These are phyloP conservation scores for Cosmia pyralina DNA, from an alignment of 2,888 invertebrate species.

Conservation along the genomic window DNA sequence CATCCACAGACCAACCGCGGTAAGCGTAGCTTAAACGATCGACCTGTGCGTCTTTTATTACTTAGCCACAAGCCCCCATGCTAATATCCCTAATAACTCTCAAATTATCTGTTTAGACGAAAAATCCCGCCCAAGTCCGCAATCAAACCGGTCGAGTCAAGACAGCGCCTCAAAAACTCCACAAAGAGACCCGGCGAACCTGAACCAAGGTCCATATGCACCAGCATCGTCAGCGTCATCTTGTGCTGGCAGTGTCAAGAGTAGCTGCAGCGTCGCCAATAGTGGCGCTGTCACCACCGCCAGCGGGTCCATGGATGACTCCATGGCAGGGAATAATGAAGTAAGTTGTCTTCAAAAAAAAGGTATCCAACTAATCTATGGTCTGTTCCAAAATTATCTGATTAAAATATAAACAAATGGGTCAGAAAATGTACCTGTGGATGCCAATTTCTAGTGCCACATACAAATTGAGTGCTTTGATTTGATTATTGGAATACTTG, in stretches of 20 bases:
- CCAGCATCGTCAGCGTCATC: constrained; percentile 78
- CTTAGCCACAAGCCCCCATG: no score
- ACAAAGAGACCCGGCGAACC: constrained; percentile 76
- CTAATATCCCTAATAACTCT: background rate
- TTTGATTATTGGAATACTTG: no score
- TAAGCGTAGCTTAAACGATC: no score
- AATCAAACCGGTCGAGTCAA: constrained; percentile 86
- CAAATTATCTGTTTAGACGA: constrained; percentile 76
- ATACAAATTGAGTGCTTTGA: no score
- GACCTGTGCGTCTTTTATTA: no score
- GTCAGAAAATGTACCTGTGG: no score
- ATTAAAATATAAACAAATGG: no score
- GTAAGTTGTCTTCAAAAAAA: constrained; percentile 64
- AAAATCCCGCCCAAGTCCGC: constrained; percentile 88
- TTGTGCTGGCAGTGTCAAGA: constrained; percentile 77
- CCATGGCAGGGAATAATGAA: constrained; percentile 79
- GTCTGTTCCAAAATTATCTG: no score
- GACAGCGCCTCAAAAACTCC: constrained; percentile 87
- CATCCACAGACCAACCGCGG: no score
- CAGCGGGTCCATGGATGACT: constrained; percentile 78
- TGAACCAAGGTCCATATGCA: constrained; percentile 86
- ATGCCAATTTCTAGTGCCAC: no score
- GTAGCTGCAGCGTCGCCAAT: constrained; percentile 80
- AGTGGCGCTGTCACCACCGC: constrained; percentile 73
- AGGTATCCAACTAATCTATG: no score